Conservation (phyloP, 2,888 invertebrate species). For the Phragmatobia fuliginosa region DNA sequence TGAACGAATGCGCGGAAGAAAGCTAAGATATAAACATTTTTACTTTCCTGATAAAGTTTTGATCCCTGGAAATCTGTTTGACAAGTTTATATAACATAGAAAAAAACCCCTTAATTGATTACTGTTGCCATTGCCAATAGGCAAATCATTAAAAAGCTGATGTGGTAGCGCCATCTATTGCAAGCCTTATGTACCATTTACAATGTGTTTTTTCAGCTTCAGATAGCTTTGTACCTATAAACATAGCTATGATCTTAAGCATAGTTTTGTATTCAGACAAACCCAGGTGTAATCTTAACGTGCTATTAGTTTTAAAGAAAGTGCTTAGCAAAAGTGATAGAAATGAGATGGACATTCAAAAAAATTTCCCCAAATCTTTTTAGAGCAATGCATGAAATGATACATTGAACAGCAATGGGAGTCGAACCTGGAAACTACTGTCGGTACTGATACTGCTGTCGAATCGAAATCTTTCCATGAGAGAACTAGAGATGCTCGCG, state of each 20-base stretch:
- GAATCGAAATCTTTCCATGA: conserved; percentile 93
- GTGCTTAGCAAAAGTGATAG: conserved; percentile 47
- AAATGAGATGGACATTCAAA: conserved; percentile 35
- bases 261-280: neutral
- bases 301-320: conserved; percentile 32
- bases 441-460: conserved; percentile 91
- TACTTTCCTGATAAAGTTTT: neutral
- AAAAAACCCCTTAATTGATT: neutral
- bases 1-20: neutral
- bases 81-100: neutral
- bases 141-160: conserved; percentile 17
- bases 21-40: neutral
- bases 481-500: conserved; percentile 93
- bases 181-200: conserved; percentile 1
- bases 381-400: conserved; percentile 57
- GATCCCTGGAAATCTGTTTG: neutral
- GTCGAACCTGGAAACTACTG: conserved; percentile 91
- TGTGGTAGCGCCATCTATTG: conserved; percentile 55
- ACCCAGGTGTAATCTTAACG: conserved; percentile 19
- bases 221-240: conserved; percentile 57
- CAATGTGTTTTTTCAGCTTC: conserved; percentile 17
- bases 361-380: conserved; percentile 26
- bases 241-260: neutral
- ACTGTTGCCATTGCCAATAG: neutral
- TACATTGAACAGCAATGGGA: conserved; percentile 74